phyloP scores from a whole-genome alignment of 2,113 vertebrate species.

The Brachyhypopomus gauderio region DNA sequence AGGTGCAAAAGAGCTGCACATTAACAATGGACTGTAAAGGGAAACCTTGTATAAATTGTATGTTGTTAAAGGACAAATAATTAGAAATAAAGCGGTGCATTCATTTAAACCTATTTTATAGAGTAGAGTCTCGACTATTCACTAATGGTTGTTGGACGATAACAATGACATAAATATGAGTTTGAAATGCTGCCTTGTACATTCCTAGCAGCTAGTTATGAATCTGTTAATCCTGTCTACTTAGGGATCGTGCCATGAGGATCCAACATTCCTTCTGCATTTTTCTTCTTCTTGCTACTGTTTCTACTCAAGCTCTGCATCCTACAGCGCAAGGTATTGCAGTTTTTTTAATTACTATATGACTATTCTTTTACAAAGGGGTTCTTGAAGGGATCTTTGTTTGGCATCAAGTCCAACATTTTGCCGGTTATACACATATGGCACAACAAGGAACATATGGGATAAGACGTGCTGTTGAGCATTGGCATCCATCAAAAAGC shows the following conservation, averaged over 20 bases:
- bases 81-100: too few species aligned
- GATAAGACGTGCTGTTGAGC: background rate
- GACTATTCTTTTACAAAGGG: background rate
- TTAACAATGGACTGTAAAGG: background rate
- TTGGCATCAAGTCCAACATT: background rate
- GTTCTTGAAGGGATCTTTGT: background rate
- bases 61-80: too few species aligned
- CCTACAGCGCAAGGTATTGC: conserved; percentile 40
- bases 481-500: background rate
- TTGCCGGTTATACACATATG: background rate
- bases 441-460: background rate
- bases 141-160: background rate
- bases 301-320: conserved; percentile 27
- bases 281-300: conserved; percentile 24
- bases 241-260: conserved; percentile 45
- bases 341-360: background rate
- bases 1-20: too few species aligned
- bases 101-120: background rate
- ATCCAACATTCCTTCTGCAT: background rate
- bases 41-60: background rate
- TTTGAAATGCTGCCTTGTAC: background rate
- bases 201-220: background rate
- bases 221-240: conserved; percentile 5
- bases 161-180: background rate
- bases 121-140: background rate